phyloP scores from a whole-genome alignment of 2,113 vertebrate genomes.

The Bagarius yarrelli region DNA sequence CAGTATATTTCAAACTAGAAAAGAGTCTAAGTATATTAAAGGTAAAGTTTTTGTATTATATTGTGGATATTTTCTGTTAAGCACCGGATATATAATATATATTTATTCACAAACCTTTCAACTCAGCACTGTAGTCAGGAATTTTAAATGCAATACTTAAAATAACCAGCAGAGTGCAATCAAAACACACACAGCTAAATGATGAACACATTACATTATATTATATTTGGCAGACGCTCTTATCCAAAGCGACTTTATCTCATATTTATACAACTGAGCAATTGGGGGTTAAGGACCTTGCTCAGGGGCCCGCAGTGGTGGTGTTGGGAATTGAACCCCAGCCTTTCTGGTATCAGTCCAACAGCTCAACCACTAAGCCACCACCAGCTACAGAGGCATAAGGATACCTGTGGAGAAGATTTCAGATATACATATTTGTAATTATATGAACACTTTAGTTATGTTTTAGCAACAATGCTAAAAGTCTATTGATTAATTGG shows the following conservation, averaged over 20 bases:
- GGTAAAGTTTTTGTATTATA: not conserved
- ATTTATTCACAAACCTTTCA: not conserved
- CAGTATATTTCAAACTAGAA: not conserved
- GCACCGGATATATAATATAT: not conserved
- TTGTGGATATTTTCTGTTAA: not conserved
- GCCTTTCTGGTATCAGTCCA: too few relatives aligned
- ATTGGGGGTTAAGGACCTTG: too few relatives aligned
- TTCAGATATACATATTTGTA: too few relatives aligned
- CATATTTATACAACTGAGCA: too few relatives aligned
- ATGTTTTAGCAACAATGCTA: not conserved
- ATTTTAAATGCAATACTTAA: constrained; percentile 3
- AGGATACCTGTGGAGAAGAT: not conserved
- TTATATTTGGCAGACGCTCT: too few relatives aligned
- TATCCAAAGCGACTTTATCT: too few relatives aligned
- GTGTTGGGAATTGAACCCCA: too few relatives aligned
- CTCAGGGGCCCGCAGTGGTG: too few relatives aligned
- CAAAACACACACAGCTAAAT: not conserved
- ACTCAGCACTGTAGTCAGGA: not conserved
- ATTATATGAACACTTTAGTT: too few relatives aligned
- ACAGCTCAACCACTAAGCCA: too few relatives aligned
- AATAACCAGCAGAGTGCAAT: constrained; percentile 30
- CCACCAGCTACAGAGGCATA: not conserved
- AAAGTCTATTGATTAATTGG: not conserved
- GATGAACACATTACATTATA: too few relatives aligned
- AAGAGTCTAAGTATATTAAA: not conserved